Evolutionary conservation across 2,797 vertebrate genomes (phyloP).

Genomic region (Clarias pachynema): DNA sequence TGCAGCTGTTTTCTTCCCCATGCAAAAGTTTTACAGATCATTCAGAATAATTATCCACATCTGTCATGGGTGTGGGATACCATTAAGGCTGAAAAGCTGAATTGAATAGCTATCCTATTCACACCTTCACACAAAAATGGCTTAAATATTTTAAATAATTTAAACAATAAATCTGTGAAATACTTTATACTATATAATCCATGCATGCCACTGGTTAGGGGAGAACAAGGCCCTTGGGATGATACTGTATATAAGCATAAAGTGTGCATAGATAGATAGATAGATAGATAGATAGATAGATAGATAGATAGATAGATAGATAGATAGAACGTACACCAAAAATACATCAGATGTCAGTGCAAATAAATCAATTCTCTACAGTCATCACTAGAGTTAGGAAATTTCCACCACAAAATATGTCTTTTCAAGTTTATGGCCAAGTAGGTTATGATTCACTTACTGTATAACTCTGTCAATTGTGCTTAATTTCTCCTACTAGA

Average conservation of each 20-base stretch:
- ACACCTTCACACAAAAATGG: not conserved
- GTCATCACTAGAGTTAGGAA: not conserved
- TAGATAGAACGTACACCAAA: not conserved
- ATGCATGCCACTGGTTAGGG: too few relatives aligned
- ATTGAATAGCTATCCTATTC: not conserved
- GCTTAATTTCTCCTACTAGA: not conserved
- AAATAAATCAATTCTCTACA: not conserved
- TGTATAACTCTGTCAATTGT: not conserved
- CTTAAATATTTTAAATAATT: not conserved
- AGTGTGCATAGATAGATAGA: too few relatives aligned
- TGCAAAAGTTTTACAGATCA: not conserved
- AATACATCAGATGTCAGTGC: not conserved
- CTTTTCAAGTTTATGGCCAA: too few relatives aligned
- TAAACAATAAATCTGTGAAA: not conserved
- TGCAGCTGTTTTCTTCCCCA: too few relatives aligned
- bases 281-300: too few relatives aligned
- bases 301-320: not conserved
- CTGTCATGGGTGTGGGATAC: not conserved
- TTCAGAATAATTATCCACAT: not conserved
- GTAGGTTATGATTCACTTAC: not conserved
- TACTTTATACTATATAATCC: not conserved
- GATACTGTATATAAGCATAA: too few relatives aligned
- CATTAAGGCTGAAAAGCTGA: not conserved
- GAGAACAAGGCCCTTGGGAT: not conserved
- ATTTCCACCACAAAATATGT: not conserved